Conservation (phyloP, 2,888 invertebrate genomes). For the Lasioglossum vierecki region DNA sequence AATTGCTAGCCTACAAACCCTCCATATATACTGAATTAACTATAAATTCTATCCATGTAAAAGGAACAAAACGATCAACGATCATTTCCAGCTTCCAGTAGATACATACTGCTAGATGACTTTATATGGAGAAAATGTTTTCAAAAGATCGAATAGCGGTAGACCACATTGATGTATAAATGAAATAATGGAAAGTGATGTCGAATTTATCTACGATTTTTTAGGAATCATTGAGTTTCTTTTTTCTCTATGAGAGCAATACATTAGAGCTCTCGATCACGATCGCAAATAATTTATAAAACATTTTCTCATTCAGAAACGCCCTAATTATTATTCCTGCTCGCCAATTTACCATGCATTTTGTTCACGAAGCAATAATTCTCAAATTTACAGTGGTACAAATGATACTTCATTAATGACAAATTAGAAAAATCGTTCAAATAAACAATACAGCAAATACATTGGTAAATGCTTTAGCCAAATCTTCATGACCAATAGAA, state of each 20-base stretch:
- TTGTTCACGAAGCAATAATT: slow-evolving; percentile 23
- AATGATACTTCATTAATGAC: slow-evolving; percentile 10
- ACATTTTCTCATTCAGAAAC: slow-evolving; percentile 64
- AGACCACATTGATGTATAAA: slow-evolving; percentile 31
- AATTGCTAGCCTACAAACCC: slow-evolving; percentile 72
- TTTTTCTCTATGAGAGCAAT: slow-evolving; percentile 2
- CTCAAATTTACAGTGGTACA: slow-evolving; percentile 21
- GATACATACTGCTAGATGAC: slow-evolving; percentile 41
- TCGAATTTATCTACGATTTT: slow-evolving; percentile 16
- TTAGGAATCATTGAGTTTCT: slow-evolving; percentile 12
- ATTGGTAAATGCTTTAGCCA: slow-evolving; percentile 13
- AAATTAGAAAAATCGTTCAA: slow-evolving; percentile 28
- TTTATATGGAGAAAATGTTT: slow-evolving; percentile 65
- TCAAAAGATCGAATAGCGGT: slow-evolving; percentile 39
- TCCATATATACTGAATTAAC: slow-evolving; percentile 55
- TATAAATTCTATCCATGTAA: slow-evolving; percentile 42
- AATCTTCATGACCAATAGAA: neutral
- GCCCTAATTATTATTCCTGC: slow-evolving; percentile 43
- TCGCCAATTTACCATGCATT: slow-evolving; percentile 68
- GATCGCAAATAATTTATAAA: slow-evolving; percentile 33
- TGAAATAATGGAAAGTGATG: slow-evolving; percentile 39
- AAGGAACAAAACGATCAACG: slow-evolving; percentile 57
- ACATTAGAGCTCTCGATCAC: neutral
- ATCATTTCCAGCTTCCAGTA: slow-evolving; percentile 55
- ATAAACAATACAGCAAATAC: slow-evolving; percentile 23